Conservation (phyloP, 2,888 invertebrate genomes). For the Pyralis farinalis region DNA sequence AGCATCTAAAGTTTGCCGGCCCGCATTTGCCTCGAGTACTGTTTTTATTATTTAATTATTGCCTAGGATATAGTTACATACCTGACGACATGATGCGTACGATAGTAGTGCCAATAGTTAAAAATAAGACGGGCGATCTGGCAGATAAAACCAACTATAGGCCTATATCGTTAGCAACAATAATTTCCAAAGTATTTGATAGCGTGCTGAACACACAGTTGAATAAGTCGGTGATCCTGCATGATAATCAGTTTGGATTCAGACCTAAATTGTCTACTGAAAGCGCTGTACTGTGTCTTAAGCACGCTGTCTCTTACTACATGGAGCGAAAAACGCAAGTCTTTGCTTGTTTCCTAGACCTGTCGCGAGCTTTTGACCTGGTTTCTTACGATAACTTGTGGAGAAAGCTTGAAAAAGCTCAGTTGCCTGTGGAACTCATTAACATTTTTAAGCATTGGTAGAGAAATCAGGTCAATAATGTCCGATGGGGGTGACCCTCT, state of each 20-base stretch:
- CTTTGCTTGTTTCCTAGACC: slow-evolving; percentile 11
- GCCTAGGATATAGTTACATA: neutral
- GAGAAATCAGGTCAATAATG: slow-evolving; percentile 9
- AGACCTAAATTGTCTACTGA: neutral
- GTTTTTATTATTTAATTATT: slow-evolving; percentile 12
- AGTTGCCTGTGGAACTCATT: neutral
- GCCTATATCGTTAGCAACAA: slow-evolving; percentile 23
- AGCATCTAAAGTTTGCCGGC: slow-evolving; percentile 19
- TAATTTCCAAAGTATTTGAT: slow-evolving; percentile 18
- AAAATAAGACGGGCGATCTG: slow-evolving; percentile 19
- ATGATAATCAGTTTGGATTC: slow-evolving; percentile 25
- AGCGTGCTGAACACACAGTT: slow-evolving; percentile 17
- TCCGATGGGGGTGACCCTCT: neutral
- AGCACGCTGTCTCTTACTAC: slow-evolving; percentile 12
- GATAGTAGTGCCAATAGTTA: slow-evolving; percentile 1
- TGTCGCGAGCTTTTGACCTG: slow-evolving; percentile 11
- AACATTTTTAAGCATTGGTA: slow-evolving; percentile 9
- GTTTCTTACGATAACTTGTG: slow-evolving; percentile 12
- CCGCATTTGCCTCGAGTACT: slow-evolving; percentile 15
- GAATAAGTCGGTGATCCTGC: slow-evolving; percentile 12
- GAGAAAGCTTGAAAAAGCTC: slow-evolving; percentile 5
- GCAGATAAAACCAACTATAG: slow-evolving; percentile 20
- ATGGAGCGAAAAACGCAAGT: slow-evolving; percentile 8
- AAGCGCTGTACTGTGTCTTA: slow-evolving; percentile 8
- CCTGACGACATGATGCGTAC: no score